Evolutionary conservation across 2,888 invertebrate species (phyloP).

Genomic region (Perdita meconis): DNA sequence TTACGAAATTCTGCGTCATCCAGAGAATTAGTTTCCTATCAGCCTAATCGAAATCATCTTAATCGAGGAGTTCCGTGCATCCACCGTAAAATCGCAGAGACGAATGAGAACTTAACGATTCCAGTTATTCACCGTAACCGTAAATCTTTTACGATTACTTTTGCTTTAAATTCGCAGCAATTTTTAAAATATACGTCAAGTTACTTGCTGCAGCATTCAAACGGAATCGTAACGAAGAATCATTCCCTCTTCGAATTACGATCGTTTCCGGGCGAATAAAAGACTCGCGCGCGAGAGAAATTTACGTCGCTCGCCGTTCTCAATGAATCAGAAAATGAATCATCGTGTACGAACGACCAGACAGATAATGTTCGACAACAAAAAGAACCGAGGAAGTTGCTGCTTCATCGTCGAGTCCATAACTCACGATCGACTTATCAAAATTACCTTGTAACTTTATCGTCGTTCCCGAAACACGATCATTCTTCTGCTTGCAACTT

Average conservation of each 20-base stretch:
- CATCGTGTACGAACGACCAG: slow-evolving; percentile 8
- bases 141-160: no score
- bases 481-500: background rate
- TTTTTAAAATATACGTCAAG: no score
- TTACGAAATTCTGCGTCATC: no score
- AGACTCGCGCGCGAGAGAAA: slow-evolving; percentile 2
- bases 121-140: no score
- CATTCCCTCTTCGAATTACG: background rate
- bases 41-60: no score
- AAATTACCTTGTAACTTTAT: slow-evolving; percentile 22
- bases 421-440: slow-evolving; percentile 25
- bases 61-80: no score
- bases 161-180: no score
- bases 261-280: background rate
- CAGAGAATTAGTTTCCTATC: no score
- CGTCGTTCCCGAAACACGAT: background rate
- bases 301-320: slow-evolving; percentile 12
- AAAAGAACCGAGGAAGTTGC: slow-evolving; percentile 14
- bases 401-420: slow-evolving; percentile 19
- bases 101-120: no score
- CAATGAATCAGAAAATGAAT: slow-evolving; percentile 20
- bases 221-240: no score
- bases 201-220: no score
- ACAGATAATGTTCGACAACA: slow-evolving; percentile 20
- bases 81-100: no score